Percentiles rank a stretch among this genome's conserved stretches.
Conservation (phyloP, 2,113 vertebrate species). For the Myotis yumanensis region DNA sequence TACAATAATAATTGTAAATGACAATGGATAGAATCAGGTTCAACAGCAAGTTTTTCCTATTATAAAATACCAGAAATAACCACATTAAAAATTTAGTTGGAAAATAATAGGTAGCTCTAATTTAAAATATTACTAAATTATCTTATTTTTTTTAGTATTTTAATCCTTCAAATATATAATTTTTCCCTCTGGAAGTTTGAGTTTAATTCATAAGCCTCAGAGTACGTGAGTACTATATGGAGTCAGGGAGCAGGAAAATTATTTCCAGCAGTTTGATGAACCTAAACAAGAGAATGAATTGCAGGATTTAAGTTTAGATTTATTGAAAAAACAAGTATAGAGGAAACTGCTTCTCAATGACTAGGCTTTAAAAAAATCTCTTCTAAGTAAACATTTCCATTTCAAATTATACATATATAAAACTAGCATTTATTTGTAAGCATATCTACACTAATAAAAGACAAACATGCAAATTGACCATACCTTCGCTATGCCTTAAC, state of each 20-base stretch:
- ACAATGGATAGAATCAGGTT: background rate
- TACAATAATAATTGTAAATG: background rate
- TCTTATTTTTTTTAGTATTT: conserved; percentile 4
- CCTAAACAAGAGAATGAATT: background rate
- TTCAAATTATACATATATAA: conserved; percentile 39
- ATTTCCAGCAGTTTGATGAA: conserved; percentile 21
- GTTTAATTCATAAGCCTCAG: background rate
- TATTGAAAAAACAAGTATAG: conserved; percentile 1
- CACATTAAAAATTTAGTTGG: conserved; percentile 27
- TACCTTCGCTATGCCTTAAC: too few relatives aligned
- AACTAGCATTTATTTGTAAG: conserved; percentile 24
- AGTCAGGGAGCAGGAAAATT: conserved; percentile 45
- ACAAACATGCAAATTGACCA: too few relatives aligned
- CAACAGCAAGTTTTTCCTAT: background rate
- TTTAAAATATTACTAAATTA: conserved; percentile 39
- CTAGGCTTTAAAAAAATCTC: conserved; percentile 30
- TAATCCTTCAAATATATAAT: background rate
- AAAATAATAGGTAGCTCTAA: conserved; percentile 35
- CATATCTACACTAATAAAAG: background rate
- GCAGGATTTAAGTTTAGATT: conserved; percentile 41
- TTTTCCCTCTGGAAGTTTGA: background rate
- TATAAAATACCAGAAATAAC: conserved; percentile 13
- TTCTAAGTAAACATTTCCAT: conserved; percentile 35
- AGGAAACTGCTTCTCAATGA: conserved; percentile 23
- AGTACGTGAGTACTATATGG: background rate